These are phyloP conservation scores for Amblyopsis hoosieri DNA, from an alignment of 2,797 vertebrate genomes.

Conservation along the genomic window DNA sequence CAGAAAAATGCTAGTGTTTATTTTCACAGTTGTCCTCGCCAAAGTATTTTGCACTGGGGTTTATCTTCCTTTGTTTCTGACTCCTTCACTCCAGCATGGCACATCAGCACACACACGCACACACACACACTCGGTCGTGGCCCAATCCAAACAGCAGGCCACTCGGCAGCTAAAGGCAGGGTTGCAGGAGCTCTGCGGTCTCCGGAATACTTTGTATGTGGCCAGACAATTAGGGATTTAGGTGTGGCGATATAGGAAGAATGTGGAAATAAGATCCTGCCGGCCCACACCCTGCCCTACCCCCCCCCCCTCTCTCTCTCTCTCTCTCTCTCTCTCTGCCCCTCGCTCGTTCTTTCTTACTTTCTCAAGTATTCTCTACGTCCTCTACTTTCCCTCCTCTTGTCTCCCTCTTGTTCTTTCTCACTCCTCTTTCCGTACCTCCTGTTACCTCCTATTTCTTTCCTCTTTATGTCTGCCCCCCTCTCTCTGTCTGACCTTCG, in stretches of 20 bases:
- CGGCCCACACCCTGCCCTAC: conserved; percentile 75
- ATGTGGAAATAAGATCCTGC: conserved; percentile 82
- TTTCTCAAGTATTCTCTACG: conserved; percentile 34
- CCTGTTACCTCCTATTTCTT: background rate
- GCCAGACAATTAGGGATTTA: conserved; percentile 84
- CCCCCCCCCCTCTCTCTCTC: background rate
- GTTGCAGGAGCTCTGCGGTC: conserved; percentile 78
- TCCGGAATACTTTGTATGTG: conserved; percentile 80
- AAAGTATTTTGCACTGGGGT: conserved; percentile 69
- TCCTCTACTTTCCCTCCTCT: conserved; percentile 14
- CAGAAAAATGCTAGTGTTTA: conserved; percentile 67
- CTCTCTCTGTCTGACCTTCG: background rate
- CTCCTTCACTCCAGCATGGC: conserved; percentile 51
- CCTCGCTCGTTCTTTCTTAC: background rate
- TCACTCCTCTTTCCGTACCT: background rate
- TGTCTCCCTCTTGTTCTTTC: conserved; percentile 13
- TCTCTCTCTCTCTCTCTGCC: background rate
- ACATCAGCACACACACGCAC: conserved; percentile 64
- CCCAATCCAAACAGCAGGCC: conserved; percentile 80
- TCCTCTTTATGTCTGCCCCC: background rate
- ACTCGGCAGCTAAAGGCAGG: conserved; percentile 74
- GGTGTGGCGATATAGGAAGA: conserved; percentile 82
- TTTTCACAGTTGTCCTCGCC: conserved; percentile 70
- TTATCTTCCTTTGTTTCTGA: conserved; percentile 61
- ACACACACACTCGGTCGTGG: conserved; percentile 69